Evolutionary conservation across 1,140 invertebrate genomes (phyloP).

Genomic region (Formica selysi): DNA sequence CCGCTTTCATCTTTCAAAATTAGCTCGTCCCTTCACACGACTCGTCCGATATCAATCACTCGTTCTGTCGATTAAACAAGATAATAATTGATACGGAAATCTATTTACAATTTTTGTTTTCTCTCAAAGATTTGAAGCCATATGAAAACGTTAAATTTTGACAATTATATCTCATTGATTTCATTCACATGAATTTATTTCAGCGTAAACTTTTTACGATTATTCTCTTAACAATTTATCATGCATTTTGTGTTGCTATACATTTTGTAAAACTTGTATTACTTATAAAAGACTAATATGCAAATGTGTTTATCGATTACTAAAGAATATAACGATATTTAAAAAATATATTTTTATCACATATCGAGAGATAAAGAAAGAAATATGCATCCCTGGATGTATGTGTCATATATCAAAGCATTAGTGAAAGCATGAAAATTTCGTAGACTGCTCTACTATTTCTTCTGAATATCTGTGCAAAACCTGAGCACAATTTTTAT

Average conservation of each 20-base stretch:
- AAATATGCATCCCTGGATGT: not conserved
- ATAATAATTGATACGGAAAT: not conserved
- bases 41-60: conserved; percentile 22
- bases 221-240: not conserved
- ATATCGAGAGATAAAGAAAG: not conserved
- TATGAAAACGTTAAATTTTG: not conserved
- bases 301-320: not conserved
- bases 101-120: not conserved
- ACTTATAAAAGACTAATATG: not conserved
- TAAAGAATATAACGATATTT: too few relatives aligned
- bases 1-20: conserved; percentile 42
- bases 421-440: too few relatives aligned
- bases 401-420: too few relatives aligned
- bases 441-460: too few relatives aligned
- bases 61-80: conserved; percentile 30
- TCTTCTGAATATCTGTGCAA: too few relatives aligned
- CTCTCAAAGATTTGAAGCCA: too few relatives aligned
- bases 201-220: not conserved
- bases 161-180: not conserved
- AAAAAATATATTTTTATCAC: conserved; percentile 3
- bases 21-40: conserved; percentile 13
- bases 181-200: not conserved
- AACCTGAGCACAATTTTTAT: too few relatives aligned
- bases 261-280: not conserved
- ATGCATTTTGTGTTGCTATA: too few relatives aligned